Conservation (phyloP, 2,888 invertebrate species). For the Nephrotoma guestfalica region DNA sequence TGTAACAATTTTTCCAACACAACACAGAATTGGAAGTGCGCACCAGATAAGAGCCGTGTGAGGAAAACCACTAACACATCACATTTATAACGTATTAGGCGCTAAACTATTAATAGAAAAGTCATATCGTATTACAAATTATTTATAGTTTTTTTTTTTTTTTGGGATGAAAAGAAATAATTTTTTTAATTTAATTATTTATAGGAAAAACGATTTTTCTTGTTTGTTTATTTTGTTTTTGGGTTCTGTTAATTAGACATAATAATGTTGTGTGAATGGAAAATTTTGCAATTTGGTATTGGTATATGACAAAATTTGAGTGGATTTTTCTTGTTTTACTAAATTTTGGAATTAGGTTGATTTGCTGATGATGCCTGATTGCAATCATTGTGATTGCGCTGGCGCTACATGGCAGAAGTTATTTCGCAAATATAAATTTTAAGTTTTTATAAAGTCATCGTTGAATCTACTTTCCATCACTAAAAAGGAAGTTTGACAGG, state of each 20-base stretch:
- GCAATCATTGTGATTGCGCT: too few relatives aligned
- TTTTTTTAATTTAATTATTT: background rate
- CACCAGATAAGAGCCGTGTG: background rate
- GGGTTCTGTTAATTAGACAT: background rate
- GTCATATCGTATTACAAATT: background rate
- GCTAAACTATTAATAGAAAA: background rate
- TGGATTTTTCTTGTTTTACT: too few relatives aligned
- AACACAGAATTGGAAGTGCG: background rate
- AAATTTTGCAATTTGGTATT: background rate
- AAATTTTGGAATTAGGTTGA: too few relatives aligned
- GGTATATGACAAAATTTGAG: background rate
- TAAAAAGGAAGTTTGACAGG: too few relatives aligned
- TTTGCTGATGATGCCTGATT: too few relatives aligned
- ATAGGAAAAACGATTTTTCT: background rate
- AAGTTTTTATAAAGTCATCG: too few relatives aligned
- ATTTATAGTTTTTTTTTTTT: background rate
- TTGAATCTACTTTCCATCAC: too few relatives aligned
- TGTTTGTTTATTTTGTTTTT: background rate
- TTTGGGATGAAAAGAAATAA: background rate
- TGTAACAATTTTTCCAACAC: background rate
- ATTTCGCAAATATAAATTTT: too few relatives aligned
- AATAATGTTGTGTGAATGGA: background rate
- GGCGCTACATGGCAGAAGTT: too few relatives aligned
- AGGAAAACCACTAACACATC: background rate
- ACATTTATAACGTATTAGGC: background rate